phyloP scores from a whole-genome alignment of 2,113 vertebrate genomes.

The Noctilio leporinus region DNA sequence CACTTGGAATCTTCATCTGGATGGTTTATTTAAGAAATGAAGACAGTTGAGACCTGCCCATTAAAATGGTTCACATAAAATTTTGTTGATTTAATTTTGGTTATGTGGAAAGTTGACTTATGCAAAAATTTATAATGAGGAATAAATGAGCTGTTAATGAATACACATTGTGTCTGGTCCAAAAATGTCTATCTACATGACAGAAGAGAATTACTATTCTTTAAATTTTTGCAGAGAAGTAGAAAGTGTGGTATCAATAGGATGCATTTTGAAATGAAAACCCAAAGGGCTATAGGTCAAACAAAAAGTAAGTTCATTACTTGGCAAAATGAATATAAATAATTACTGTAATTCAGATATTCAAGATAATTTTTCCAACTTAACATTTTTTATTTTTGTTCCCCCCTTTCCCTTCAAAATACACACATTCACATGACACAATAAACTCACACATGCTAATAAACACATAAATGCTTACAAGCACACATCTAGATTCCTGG shows the following conservation, averaged over 20 bases:
- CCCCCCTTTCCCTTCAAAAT: neutral
- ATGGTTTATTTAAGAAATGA: slow-evolving; percentile 18
- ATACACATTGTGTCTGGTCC: slow-evolving; percentile 12
- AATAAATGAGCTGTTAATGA: slow-evolving; percentile 57
- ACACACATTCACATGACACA: neutral
- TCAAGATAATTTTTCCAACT: neutral
- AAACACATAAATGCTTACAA: neutral
- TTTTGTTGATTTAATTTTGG: slow-evolving; percentile 23
- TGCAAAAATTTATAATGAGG: slow-evolving; percentile 34
- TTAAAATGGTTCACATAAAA: slow-evolving; percentile 45
- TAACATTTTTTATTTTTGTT: neutral
- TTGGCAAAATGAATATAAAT: neutral
- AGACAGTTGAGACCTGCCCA: neutral
- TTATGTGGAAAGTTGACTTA: slow-evolving; percentile 54
- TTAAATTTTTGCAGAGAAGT: neutral
- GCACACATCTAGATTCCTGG: neutral
- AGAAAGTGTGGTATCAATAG: neutral
- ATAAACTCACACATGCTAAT: neutral
- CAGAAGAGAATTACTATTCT: neutral
- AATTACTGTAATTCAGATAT: neutral
- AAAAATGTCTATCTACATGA: slow-evolving; percentile 41
- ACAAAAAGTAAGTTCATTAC: neutral
- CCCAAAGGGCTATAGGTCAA: neutral
- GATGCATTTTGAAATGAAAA: neutral
- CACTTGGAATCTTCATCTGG: neutral